These are phyloP conservation scores for Nilaparvata lugens DNA, from an alignment of 1,140 invertebrate species.

Conservation along the genomic window DNA sequence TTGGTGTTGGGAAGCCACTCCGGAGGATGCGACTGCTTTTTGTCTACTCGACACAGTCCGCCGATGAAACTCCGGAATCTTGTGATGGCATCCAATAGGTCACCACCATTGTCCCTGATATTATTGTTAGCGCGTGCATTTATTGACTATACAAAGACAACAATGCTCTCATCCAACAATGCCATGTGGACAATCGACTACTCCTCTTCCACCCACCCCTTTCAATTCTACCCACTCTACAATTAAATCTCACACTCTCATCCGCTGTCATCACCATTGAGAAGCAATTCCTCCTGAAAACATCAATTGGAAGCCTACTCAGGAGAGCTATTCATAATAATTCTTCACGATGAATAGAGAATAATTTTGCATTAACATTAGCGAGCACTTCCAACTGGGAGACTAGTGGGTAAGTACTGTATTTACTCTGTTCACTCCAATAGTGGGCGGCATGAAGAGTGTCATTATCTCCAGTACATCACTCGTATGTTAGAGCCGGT, in stretches of 20 bases:
- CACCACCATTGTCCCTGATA: neutral
- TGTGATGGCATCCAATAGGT: neutral
- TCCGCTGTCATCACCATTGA: neutral
- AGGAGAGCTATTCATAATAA: neutral
- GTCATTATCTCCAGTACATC: too few relatives aligned
- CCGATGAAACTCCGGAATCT: neutral
- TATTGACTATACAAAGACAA: slow-evolving; percentile 4
- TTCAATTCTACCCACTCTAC: neutral
- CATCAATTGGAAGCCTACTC: neutral
- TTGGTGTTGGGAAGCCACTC: too few relatives aligned
- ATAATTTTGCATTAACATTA: neutral
- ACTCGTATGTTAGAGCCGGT: too few relatives aligned
- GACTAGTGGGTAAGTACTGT: neutral
- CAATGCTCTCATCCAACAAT: slow-evolving; percentile 2
- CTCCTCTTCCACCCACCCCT: neutral
- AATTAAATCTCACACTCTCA: too few relatives aligned
- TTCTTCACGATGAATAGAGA: neutral
- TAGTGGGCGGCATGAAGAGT: too few relatives aligned
- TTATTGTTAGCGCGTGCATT: slow-evolving; percentile 3
- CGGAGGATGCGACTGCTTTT: neutral
- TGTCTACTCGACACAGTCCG: neutral
- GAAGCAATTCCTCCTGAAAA: slow-evolving; percentile 2
- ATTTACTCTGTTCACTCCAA: too few relatives aligned
- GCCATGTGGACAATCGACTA: neutral
- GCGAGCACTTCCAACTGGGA: neutral